A percentile compares a stretch with the other conserved stretches of the same genome.
These are phyloP conservation scores for Aurelia aurita complex sp. Pacific DNA, from an alignment of 30 jellyfish, hydroid and myxozoan species.

Conservation along the genomic window DNA sequence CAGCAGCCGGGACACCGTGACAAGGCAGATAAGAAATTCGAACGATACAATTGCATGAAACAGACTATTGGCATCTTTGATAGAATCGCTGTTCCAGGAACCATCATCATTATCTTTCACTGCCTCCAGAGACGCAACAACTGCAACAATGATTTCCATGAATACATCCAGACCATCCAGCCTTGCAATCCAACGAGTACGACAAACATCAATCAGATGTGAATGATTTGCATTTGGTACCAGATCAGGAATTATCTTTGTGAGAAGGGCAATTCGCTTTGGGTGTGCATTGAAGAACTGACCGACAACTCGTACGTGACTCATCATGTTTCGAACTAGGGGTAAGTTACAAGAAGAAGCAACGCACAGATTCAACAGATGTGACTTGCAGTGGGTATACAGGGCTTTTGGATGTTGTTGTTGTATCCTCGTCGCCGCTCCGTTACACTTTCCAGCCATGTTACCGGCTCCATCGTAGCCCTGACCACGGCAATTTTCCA, in stretches of 20 bases:
- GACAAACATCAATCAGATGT: slow-evolving; percentile 60
- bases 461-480: slow-evolving; percentile 78
- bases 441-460: slow-evolving; percentile 60
- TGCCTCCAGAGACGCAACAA: slow-evolving; percentile 37
- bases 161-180: slow-evolving; percentile 57
- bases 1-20: slow-evolving; percentile 33
- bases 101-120: slow-evolving; percentile 11
- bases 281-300: slow-evolving; percentile 9
- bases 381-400: slow-evolving; percentile 46
- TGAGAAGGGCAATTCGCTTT: slow-evolving; percentile 1
- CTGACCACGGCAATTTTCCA: neutral
- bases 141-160: slow-evolving; percentile 36
- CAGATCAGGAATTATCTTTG: neutral
- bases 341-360: slow-evolving; percentile 51
- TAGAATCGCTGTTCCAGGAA: slow-evolving; percentile 23
- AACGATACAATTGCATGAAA: slow-evolving; percentile 9
- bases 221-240: slow-evolving; percentile 15
- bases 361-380: slow-evolving; percentile 54
- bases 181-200: slow-evolving; percentile 75
- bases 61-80: neutral
- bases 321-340: slow-evolving; percentile 60
- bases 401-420: slow-evolving; percentile 32
- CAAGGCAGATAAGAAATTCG: slow-evolving; percentile 16
- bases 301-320: slow-evolving; percentile 25
- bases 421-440: slow-evolving; percentile 40